These are phyloP conservation scores for Glossosoma conforme DNA, from an alignment of 1,140 invertebrate species.

Conservation along the genomic window DNA sequence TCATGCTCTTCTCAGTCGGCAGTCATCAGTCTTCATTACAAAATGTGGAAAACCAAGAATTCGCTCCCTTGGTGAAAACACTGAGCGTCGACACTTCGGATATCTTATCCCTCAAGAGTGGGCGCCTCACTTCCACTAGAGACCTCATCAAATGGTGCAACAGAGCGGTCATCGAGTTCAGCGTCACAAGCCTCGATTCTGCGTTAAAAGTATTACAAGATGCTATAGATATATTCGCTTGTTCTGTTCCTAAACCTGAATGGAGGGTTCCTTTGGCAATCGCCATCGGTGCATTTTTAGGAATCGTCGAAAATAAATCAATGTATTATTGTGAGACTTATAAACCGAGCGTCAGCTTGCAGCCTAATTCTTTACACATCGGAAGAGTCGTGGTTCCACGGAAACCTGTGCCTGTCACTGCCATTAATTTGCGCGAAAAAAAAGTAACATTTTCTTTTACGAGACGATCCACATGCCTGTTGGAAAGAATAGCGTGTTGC, in stretches of 20 bases:
- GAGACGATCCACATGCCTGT: slow-evolving; percentile 66
- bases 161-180: slow-evolving; percentile 68
- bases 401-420: slow-evolving; percentile 40
- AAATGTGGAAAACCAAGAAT: slow-evolving; percentile 34
- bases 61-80: slow-evolving; percentile 34
- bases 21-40: slow-evolving; percentile 53
- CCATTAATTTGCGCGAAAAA: slow-evolving; percentile 43
- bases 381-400: slow-evolving; percentile 43
- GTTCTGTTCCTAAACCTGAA: slow-evolving; percentile 61
- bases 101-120: slow-evolving; percentile 44
- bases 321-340: slow-evolving; percentile 74
- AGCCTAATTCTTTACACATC: slow-evolving; percentile 38
- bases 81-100: slow-evolving; percentile 30
- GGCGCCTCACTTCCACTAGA: slow-evolving; percentile 69
- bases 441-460: slow-evolving; percentile 74
- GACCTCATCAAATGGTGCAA: slow-evolving; percentile 93
- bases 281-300: slow-evolving; percentile 74
- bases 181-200: slow-evolving; percentile 67
- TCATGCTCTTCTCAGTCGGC: slow-evolving; percentile 71
- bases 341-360: slow-evolving; percentile 68
- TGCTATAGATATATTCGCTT: slow-evolving; percentile 88
- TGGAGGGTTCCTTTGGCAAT: slow-evolving; percentile 63
- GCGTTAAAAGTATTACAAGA: slow-evolving; percentile 79
- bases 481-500: slow-evolving; percentile 84
- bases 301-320: slow-evolving; percentile 76